These are phyloP conservation scores for Otocyon megalotis DNA, from an alignment of 2,113 vertebrate genomes.

Conservation along the genomic window DNA sequence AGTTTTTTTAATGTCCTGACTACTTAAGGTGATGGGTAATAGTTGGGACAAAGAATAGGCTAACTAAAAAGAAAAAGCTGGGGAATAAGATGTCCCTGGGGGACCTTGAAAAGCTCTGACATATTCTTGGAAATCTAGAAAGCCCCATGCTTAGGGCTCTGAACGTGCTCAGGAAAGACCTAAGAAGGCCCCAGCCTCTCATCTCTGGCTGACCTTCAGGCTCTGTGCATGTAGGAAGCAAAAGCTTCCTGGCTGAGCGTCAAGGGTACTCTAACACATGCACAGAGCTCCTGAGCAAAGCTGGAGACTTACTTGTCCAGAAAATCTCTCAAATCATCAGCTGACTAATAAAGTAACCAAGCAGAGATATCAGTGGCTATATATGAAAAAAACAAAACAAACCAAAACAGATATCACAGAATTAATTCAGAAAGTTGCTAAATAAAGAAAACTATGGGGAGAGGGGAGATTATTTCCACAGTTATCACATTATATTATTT, in stretches of 20 bases:
- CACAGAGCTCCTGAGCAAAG: neutral
- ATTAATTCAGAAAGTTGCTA: neutral
- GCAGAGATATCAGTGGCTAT: neutral
- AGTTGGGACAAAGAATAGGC: neutral
- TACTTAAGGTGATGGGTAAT: neutral
- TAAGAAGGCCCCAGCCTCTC: neutral
- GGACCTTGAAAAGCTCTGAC: neutral
- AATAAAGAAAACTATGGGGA: neutral
- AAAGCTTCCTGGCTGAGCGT: neutral
- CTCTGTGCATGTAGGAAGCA: neutral
- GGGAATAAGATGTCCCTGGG: neutral
- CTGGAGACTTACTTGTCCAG: neutral
- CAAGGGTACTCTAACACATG: neutral
- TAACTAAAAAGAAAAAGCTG: neutral
- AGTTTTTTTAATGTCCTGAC: neutral
- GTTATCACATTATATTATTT: neutral
- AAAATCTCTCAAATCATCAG: neutral
- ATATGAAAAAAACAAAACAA: neutral
- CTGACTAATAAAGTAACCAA: neutral
- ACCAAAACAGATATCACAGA: neutral
- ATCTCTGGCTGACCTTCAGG: neutral
- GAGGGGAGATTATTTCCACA: neutral
- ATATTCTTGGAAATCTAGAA: neutral
- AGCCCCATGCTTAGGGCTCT: neutral
- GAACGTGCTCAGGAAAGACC: neutral